phyloP scores from a whole-genome alignment of 2,888 invertebrate genomes.

The Pyrrhosoma nymphula region DNA sequence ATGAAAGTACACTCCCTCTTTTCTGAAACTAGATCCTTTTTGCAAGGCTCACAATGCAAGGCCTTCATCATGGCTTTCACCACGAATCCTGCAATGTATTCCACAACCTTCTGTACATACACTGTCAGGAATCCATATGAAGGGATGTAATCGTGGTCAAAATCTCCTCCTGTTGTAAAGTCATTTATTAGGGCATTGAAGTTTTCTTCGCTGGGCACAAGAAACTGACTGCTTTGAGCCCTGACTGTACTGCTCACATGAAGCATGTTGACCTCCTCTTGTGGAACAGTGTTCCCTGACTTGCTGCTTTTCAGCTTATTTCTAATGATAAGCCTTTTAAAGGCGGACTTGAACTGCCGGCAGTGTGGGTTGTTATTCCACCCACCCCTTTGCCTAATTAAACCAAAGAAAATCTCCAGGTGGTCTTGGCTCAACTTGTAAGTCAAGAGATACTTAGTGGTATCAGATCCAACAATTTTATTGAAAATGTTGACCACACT shows the following conservation, averaged over 20 bases:
- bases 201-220: background rate
- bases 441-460: slow-evolving; percentile 65
- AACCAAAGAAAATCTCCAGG: slow-evolving; percentile 70
- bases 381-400: slow-evolving; percentile 68
- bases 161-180: background rate
- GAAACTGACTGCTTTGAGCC: background rate
- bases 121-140: background rate
- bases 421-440: slow-evolving; percentile 71
- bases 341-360: slow-evolving; percentile 68
- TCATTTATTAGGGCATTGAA: background rate
- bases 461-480: background rate
- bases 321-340: slow-evolving; percentile 34
- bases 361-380: slow-evolving; percentile 71
- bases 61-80: background rate
- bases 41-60: slow-evolving; percentile 35
- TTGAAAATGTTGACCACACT: slow-evolving; percentile 66
- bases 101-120: slow-evolving; percentile 24
- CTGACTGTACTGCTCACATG: slow-evolving; percentile 20
- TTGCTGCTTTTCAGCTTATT: slow-evolving; percentile 39
- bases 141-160: background rate
- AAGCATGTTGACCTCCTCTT: slow-evolving; percentile 19
- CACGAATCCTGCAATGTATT: slow-evolving; percentile 57
- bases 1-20: background rate
- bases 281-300: slow-evolving; percentile 55
- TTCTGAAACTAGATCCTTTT: background rate